Evolutionary conservation across 2,888 invertebrate genomes (phyloP).

Genomic region (Bursaphelenchus okinawaensis): DNA sequence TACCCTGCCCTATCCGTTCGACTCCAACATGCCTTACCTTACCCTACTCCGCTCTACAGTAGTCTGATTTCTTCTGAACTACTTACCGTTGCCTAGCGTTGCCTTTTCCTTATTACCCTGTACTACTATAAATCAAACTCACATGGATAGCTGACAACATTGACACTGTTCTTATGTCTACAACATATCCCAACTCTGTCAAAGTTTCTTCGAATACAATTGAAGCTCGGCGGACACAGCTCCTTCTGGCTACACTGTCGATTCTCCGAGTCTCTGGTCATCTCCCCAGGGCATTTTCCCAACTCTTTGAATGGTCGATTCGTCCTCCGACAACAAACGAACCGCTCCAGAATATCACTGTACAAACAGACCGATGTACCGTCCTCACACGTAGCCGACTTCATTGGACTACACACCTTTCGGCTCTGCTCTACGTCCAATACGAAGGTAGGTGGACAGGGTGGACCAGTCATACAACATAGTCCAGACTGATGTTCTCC

Average conservation of each 20-base stretch:
- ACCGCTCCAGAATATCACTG: constrained; percentile 37
- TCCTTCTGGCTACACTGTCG: constrained; percentile 20
- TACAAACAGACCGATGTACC: constrained; percentile 36
- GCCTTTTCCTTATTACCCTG: too few species aligned
- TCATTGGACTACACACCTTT: constrained; percentile 41
- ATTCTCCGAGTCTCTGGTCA: constrained; percentile 24
- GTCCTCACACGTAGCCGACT: constrained; percentile 21
- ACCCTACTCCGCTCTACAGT: too few species aligned
- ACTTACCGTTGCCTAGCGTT: too few species aligned
- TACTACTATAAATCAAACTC: too few species aligned
- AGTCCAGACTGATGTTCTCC: constrained; percentile 22
- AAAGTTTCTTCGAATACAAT: constrained; percentile 29
- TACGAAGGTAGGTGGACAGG: constrained; percentile 44
- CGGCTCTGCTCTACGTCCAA: constrained; percentile 36
- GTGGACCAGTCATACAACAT: constrained; percentile 34
- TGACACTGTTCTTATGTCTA: constrained; percentile 11
- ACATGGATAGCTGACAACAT: constrained; percentile 9
- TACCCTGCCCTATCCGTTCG: too few species aligned
- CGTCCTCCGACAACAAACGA: constrained; percentile 46
- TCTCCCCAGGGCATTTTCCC: constrained; percentile 17
- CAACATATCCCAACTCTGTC: constrained; percentile 31
- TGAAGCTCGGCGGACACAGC: constrained; percentile 24
- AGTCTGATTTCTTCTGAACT: too few species aligned
- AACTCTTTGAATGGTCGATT: constrained; percentile 19
- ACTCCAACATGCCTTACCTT: too few species aligned